Evolutionary conservation across 2,888 invertebrate species (phyloP).

Genomic region (Rotaria sp.): DNA sequence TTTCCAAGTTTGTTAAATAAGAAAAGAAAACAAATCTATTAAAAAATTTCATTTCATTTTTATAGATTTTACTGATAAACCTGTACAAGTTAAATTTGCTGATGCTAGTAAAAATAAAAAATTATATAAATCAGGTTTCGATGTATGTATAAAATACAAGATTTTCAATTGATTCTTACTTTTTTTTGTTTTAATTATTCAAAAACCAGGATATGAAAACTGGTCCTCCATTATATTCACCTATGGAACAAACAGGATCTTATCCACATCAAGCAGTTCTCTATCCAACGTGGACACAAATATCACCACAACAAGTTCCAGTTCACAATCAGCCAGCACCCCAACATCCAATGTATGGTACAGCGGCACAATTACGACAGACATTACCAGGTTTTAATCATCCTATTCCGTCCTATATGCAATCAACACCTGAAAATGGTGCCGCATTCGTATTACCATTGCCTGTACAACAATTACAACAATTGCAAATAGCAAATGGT

Average conservation of each 20-base stretch:
- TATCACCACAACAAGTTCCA: neutral
- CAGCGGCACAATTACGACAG: neutral
- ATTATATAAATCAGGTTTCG: neutral
- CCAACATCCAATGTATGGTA: neutral
- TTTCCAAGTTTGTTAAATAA: constrained; percentile 29
- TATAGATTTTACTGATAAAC: constrained; percentile 25
- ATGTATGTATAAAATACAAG: neutral
- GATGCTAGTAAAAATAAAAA: constrained; percentile 29
- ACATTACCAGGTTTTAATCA: neutral
- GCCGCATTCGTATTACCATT: neutral
- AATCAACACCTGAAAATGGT: neutral
- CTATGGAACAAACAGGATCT: neutral
- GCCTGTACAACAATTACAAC: neutral
- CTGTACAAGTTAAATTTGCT: constrained; percentile 22
- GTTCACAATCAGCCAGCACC: neutral
- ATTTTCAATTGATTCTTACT: neutral
- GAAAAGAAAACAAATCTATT: neutral
- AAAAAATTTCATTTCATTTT: neutral
- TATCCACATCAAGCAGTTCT: constrained; percentile 5
- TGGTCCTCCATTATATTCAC: constrained; percentile 19
- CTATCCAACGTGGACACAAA: neutral
- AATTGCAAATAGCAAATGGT: constrained; percentile 9
- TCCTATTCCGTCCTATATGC: constrained; percentile 3
- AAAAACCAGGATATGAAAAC: neutral
- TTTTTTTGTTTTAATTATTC: neutral